Evolutionary conservation across 2,888 invertebrate species (phyloP).

Genomic region (Pandemis cinnamomeana): DNA sequence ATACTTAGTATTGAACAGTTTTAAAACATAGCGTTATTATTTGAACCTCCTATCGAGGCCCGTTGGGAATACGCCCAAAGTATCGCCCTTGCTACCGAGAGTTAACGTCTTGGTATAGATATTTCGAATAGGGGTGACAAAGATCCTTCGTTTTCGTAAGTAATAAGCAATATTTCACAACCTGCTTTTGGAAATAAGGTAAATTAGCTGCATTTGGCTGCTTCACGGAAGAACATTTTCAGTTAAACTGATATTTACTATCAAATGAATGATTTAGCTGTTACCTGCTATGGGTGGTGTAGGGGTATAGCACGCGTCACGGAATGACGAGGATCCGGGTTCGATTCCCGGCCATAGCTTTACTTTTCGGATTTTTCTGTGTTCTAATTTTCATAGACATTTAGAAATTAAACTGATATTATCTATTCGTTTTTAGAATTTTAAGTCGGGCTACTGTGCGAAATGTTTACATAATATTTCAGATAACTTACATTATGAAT

Average conservation of each 20-base stretch:
- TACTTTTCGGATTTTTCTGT: too few relatives aligned
- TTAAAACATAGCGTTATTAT: slow-evolving; percentile 5
- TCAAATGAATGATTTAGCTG: too few relatives aligned
- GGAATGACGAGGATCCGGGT: too few relatives aligned
- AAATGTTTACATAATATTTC: too few relatives aligned
- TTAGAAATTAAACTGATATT: background rate
- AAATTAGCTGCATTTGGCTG: slow-evolving; percentile 14
- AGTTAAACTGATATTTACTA: background rate
- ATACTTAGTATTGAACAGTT: background rate
- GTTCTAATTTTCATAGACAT: too few relatives aligned
- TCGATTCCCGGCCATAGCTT: too few relatives aligned
- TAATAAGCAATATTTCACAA: slow-evolving; percentile 38
- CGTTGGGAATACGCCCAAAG: slow-evolving; percentile 27
- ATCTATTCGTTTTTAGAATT: background rate
- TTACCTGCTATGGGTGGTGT: too few relatives aligned
- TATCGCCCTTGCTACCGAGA: slow-evolving; percentile 64
- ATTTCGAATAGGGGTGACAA: slow-evolving; percentile 61
- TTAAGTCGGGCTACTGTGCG: too few relatives aligned
- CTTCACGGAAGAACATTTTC: background rate
- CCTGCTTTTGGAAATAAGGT: slow-evolving; percentile 13
- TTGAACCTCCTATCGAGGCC: background rate
- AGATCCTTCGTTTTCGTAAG: slow-evolving; percentile 49
- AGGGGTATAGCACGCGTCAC: too few relatives aligned
- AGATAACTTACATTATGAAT: too few relatives aligned
- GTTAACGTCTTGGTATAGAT: slow-evolving; percentile 63